Percentiles rank a stretch among this genome's conserved stretches.
phyloP scores from a whole-genome alignment of 2,113 vertebrate genomes.

The Phaethon lepturus region DNA sequence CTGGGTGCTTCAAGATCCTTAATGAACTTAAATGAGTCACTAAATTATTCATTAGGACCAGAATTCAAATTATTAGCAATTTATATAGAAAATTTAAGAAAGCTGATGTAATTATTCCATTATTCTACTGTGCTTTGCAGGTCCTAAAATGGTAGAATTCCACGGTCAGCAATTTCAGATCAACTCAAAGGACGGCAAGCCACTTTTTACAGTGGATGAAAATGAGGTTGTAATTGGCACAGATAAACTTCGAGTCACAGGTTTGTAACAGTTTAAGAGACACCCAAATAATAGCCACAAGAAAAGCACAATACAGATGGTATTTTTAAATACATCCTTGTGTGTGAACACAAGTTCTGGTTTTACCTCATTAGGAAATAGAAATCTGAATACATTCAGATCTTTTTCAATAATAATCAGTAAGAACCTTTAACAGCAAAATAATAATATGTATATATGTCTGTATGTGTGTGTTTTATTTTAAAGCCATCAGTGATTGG shows the following conservation, averaged over 20 bases:
- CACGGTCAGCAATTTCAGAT: slow-evolving; percentile 85
- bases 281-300: background rate
- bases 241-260: slow-evolving; percentile 92
- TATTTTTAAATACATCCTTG: background rate
- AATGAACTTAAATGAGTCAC: background rate
- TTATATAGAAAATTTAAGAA: background rate
- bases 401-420: background rate
- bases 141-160: slow-evolving; percentile 85
- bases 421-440: background rate
- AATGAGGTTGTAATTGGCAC: slow-evolving; percentile 85
- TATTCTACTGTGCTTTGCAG: slow-evolving; percentile 75
- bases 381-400: background rate
- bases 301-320: background rate
- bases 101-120: background rate
- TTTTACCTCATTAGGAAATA: background rate
- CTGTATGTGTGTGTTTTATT: background rate
- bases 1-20: background rate
- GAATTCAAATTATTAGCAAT: background rate
- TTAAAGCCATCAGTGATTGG: background rate
- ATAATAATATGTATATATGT: background rate
- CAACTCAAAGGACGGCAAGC: slow-evolving; percentile 81
- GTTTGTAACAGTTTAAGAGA: slow-evolving; percentile 70
- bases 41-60: background rate
- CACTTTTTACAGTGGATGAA: slow-evolving; percentile 88
- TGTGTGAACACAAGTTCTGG: background rate